Conservation (phyloP, 2,113 vertebrate genomes). For the Canis aureus region DNA sequence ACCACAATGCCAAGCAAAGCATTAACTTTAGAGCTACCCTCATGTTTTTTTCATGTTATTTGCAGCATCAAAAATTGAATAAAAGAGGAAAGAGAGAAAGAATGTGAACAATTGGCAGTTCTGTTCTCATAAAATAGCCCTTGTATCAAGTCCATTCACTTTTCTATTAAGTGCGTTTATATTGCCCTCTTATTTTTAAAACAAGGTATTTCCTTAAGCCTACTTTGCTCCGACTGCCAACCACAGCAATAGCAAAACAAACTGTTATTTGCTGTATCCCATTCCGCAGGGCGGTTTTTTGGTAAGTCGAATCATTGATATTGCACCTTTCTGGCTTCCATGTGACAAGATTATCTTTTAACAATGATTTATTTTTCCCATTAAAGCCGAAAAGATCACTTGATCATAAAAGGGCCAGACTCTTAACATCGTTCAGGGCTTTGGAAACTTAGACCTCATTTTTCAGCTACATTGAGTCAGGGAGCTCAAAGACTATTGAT, state of each 20-base stretch:
- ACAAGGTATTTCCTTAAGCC: constrained; percentile 73
- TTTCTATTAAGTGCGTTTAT: constrained; percentile 67
- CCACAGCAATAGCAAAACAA: constrained; percentile 77
- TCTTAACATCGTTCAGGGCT: constrained; percentile 82
- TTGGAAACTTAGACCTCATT: constrained; percentile 83
- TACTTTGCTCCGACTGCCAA: constrained; percentile 64
- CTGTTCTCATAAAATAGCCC: constrained; percentile 23
- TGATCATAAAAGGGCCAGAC: constrained; percentile 83
- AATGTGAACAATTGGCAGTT: constrained; percentile 68
- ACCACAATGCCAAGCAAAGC: constrained; percentile 78
- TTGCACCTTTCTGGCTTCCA: constrained; percentile 85
- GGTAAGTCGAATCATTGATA: constrained; percentile 79
- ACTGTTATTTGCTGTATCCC: constrained; percentile 82
- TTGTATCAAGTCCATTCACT: constrained; percentile 68
- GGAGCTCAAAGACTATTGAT: constrained; percentile 65
- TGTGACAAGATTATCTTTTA: constrained; percentile 87
- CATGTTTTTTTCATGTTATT: constrained; percentile 74
- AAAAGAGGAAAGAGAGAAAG: constrained; percentile 65
- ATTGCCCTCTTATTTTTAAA: constrained; percentile 70
- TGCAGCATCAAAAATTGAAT: constrained; percentile 77
- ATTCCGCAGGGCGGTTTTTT: constrained; percentile 74
- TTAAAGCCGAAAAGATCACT: constrained; percentile 86
- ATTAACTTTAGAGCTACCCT: constrained; percentile 76
- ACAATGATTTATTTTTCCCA: constrained; percentile 89
- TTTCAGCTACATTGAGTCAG: constrained; percentile 83